phyloP scores from a whole-genome alignment of 2,113 vertebrate species.

The Condylura cristata region DNA sequence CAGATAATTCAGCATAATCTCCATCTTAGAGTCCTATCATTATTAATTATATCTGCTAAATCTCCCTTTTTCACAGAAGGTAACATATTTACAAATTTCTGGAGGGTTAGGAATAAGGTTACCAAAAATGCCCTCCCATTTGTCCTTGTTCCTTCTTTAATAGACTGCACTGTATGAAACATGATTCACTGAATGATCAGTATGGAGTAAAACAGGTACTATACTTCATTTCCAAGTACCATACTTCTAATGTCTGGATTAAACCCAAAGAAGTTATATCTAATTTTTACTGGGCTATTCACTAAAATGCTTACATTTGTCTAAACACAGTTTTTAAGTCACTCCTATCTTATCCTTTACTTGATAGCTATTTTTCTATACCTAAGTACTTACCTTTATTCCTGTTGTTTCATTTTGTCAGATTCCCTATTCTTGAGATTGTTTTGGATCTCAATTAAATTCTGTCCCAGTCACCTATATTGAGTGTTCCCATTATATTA shows the following conservation, averaged over 20 bases:
- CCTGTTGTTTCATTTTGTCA: conserved; percentile 20
- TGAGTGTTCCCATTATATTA: not conserved
- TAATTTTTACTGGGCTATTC: not conserved
- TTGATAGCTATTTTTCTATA: conserved; percentile 18
- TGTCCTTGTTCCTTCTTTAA: not conserved
- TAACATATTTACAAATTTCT: not conserved
- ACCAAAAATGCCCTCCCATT: not conserved
- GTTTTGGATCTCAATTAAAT: not conserved
- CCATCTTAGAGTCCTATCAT: not conserved
- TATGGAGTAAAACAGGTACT: not conserved
- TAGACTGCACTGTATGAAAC: not conserved
- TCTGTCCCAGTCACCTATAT: not conserved
- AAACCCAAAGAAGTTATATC: not conserved
- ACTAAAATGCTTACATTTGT: not conserved
- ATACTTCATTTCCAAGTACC: not conserved
- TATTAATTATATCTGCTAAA: not conserved
- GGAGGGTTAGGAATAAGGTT: not conserved
- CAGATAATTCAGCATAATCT: not conserved
- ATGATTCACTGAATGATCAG: not conserved
- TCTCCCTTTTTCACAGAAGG: not conserved
- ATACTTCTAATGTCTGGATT: not conserved
- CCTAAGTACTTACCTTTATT: not conserved
- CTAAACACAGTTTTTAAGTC: conserved; percentile 28
- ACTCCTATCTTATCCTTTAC: not conserved
- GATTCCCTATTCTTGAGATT: not conserved